Conservation (phyloP, 1,140 invertebrate species). For the Aphelenchoides avenae region DNA sequence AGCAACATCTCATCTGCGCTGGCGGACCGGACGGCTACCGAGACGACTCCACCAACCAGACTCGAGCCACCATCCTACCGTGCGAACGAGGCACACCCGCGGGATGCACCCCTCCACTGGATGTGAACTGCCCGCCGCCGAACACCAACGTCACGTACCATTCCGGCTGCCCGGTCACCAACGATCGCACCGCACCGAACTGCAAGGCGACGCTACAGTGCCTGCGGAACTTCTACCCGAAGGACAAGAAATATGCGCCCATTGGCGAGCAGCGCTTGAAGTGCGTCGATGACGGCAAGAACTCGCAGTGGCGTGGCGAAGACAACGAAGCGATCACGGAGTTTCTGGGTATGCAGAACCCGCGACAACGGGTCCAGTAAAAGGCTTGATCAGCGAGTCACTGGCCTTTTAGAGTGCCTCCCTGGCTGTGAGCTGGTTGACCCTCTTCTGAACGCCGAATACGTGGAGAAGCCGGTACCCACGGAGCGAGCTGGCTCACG, state of each 20-base stretch:
- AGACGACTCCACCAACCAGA: too few relatives aligned
- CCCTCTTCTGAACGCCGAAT: too few relatives aligned
- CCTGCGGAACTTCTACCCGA: neutral
- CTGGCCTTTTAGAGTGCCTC: neutral
- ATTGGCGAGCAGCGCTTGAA: slow-evolving; percentile 1
- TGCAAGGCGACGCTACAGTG: slow-evolving; percentile 5
- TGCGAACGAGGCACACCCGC: too few relatives aligned
- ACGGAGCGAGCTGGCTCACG: too few relatives aligned
- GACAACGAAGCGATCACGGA: neutral
- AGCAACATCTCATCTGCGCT: too few relatives aligned
- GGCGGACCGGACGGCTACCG: too few relatives aligned
- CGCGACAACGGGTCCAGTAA: neutral
- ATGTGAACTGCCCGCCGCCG: neutral
- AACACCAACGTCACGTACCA: neutral
- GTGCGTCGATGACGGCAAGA: slow-evolving; percentile 3
- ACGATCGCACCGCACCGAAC: neutral
- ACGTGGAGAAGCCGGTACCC: too few relatives aligned
- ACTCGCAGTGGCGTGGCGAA: slow-evolving; percentile 3
- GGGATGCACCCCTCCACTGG: neutral
- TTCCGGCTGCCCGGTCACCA: neutral
- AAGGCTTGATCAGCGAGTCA: neutral
- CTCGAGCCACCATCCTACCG: too few relatives aligned
- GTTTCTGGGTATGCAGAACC: too few relatives aligned
- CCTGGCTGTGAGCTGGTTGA: too few relatives aligned
- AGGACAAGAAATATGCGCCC: neutral